Evolutionary conservation across 2,797 vertebrate species (phyloP), one percentile per base, ranked within the genome.

Genomic region (Uromys caudimaculatus): DNA sequence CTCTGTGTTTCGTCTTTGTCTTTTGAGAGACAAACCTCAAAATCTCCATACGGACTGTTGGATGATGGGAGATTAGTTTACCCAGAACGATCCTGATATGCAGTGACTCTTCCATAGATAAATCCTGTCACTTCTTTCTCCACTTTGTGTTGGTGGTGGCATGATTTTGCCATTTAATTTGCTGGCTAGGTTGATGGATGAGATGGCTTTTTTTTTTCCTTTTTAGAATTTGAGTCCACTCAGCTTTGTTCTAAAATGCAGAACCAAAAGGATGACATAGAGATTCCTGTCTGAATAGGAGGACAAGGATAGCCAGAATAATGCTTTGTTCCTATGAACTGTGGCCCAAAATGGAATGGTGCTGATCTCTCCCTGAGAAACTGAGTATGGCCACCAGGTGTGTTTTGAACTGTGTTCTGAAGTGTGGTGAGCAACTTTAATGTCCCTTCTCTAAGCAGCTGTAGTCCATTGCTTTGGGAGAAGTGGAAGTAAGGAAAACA

Each of bases 141-240:
- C 3, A 19, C 1, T 89, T 75, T 64, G 27, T 79, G 83, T 35
- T 81, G 44, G 10, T 47, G 60, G 85, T 44, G 58, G 16, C 58
- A 29, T 81, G 38, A 91, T 86, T 93, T 93, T 88, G 64, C 38
- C 89, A 44, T 50, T 93, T 91, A 27, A n/a, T 91, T 93, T 44
- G 21, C 67, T 76, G 73, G 13, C 67, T 82, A 54, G 21, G 67
- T 81, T 89, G 62, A 82, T 79, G 24, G 35, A 44, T 60, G 38
- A 32, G 29, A 24, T 1, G 6, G 47, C 32, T 44, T 14, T 88
- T 83, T 44, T 17, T 11, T 58, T 47, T 16, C 7, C 71, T 91
- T 77, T 82, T 64, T 44, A 64, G 16, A 58, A 90, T 81, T 84
- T 71, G 27, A 23, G n/a, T n/a, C 16, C 58, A 50, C 2, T 62